Base-by-base conservation (phyloP, 1,140 invertebrate genomes). In the Euura saliciscinereae region DNA sequence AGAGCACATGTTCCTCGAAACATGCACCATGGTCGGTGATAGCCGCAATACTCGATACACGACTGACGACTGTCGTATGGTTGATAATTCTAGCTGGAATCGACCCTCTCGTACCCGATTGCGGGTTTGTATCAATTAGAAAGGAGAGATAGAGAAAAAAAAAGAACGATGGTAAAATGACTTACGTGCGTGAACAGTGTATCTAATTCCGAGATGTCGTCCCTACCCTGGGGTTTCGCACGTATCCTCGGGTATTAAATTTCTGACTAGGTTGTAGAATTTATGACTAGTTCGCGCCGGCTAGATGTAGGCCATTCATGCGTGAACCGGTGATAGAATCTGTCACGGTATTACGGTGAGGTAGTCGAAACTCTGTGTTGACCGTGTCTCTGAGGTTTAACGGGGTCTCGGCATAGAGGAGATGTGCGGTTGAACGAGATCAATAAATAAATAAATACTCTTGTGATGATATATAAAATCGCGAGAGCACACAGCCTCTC, bases 361-460 rank as follows among this genome's bases (percentile, higher is more conserved):
- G 28, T 28, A 28, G 28, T 28, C 28, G 28, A 28, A 28, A 28
- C 28, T 28, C 28, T 28, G 28, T 28, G 28, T 28, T 28, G 28
- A 28, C 28, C 28, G 28, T 28, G 28, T 28, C 28, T 28, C 28
- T 28, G 28, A 28, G 28, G 28, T 28, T 28, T 28, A 28, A 28
- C 28, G 28, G 28, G 28, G 28, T 28, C 28, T 28, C 28, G 28
- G 28, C 28, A 28, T 28, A 28, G 28, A 28, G 28, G 28, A 42
- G 68, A 44, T 44, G 0, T 69, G 43, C 10, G 68, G 8, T 44
- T 44, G 28, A 67, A 46, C 68, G 44, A 69, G 1, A 69, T 69
- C 68, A 44, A 69, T 69, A 69, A 69, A 46, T 69, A 69, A 69
- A 69, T 69, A 69, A 46, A 44, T 44, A 69, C 43, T 42, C n/a